These are phyloP conservation scores for Xanthia icteritia DNA, from an alignment of 2,888 invertebrate genomes.

Conservation along the genomic window DNA sequence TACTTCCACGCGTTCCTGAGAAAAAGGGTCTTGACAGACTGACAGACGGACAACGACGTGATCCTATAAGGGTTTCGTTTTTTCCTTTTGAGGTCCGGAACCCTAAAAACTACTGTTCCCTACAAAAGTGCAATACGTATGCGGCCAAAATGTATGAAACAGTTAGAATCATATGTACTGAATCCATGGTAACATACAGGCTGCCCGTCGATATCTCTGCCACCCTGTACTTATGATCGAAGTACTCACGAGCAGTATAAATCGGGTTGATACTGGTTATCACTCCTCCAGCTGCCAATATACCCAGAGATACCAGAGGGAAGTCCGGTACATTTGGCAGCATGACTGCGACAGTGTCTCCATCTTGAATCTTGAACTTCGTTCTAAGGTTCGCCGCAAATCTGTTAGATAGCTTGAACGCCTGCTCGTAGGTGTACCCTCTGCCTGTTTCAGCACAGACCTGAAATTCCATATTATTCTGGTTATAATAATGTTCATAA, in stretches of 20 bases:
- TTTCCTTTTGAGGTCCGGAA: no score
- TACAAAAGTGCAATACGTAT: no score
- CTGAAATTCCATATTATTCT: slow-evolving; percentile 82
- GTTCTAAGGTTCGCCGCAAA: slow-evolving; percentile 92
- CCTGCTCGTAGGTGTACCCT: slow-evolving; percentile 93
- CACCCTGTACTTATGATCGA: not conserved
- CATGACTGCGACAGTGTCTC: slow-evolving; percentile 93
- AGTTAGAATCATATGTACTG: no score
- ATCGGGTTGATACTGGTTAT: slow-evolving; percentile 94
- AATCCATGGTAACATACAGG: no score
- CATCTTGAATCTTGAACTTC: slow-evolving; percentile 91
- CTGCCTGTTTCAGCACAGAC: slow-evolving; percentile 93
- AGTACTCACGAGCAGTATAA: slow-evolving; percentile 91
- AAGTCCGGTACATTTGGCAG: slow-evolving; percentile 95
- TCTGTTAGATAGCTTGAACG: slow-evolving; percentile 91
- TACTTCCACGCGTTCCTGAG: no score
- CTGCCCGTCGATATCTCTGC: no score
- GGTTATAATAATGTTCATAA: not conserved
- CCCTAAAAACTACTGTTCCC: no score
- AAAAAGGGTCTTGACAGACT: no score
- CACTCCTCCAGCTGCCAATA: slow-evolving; percentile 92
- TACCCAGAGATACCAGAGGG: slow-evolving; percentile 92
- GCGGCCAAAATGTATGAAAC: no score
- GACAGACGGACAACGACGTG: no score
- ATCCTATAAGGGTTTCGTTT: no score